Base-by-base conservation (phyloP, 1,140 invertebrate genomes). In the Dreissena rostriformis region DNA sequence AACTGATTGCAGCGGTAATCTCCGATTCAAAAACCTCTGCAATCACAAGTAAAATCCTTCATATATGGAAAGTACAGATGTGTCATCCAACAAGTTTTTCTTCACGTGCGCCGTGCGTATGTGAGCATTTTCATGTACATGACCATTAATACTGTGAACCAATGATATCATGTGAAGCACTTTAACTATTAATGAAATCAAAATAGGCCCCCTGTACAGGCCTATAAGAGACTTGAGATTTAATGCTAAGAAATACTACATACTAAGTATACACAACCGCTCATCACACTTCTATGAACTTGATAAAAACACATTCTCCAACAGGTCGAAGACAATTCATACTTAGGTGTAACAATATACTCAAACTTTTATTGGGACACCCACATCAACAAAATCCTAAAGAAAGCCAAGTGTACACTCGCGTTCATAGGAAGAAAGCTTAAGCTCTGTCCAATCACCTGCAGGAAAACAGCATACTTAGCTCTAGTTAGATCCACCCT, bases 191-290 rank as follows among this genome's bases (percentile, higher is more conserved):
- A n/a, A n/a, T n/a, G n/a, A n/a, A n/a, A n/a, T n/a, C n/a, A n/a
- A n/a, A n/a, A n/a, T n/a, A n/a, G n/a, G n/a, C n/a, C n/a, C n/a
- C n/a, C n/a, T n/a, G n/a, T n/a, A n/a, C n/a, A n/a, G n/a, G n/a
- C n/a, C n/a, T 53, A 22, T n/a, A 77, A 63, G 74, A 57, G 22
- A 57, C 15, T 67, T 79, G 63, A 6, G 39, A 8, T 79, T 79
- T 57, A 79, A 79, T 55, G 49, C 76, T 6, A 79, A 79, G 63
- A 79, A 79, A 29, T 79, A 65, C 24, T 68, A 79, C 28, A 28
- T 52, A 8, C 39, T 79, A 51, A 79, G 76, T 53, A 55, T 79
- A 28, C 49, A 76, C 74, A 61, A 66, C 61, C 61, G 65, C 17
- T 19, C 15, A 14, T 39, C 11, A 8, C 53, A 76, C 24, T 79